Conservation (phyloP, 2,888 invertebrate species). For the Graphium colonna region DNA sequence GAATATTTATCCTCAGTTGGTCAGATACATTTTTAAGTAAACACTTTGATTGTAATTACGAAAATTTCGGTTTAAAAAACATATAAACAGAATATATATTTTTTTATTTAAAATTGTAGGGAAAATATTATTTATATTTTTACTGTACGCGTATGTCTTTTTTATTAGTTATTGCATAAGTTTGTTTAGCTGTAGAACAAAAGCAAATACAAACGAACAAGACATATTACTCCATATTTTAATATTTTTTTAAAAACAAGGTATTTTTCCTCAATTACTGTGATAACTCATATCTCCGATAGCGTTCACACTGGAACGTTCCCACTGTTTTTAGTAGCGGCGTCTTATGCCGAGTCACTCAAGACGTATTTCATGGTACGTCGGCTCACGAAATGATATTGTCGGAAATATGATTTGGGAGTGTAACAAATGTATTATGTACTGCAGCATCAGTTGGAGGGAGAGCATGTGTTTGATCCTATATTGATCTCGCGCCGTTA, state of each 20-base stretch:
- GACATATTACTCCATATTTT: no score
- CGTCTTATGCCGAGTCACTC: constrained; percentile 77
- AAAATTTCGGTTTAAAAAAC: no score
- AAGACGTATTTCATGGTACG: constrained; percentile 78
- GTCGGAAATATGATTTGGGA: constrained; percentile 73
- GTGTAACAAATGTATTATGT: constrained; percentile 72
- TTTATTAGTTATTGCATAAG: constrained; percentile 19
- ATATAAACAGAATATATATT: no score
- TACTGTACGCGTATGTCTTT: constrained; percentile 32
- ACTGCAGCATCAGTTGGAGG: constrained; percentile 34
- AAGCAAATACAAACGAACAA: no score
- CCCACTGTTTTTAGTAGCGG: constrained; percentile 51
- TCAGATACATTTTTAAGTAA: no score
- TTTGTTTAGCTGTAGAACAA: not conserved
- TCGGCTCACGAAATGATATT: constrained; percentile 77
- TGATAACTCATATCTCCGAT: not conserved
- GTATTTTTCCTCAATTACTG: no score
- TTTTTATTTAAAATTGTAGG: not conserved
- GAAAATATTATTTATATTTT: no score
- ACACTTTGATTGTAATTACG: no score
- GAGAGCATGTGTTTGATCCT: constrained; percentile 35
- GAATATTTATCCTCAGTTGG: no score
- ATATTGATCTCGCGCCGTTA: constrained; percentile 24
- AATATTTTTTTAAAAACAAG: no score
- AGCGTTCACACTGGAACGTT: constrained; percentile 20